Conservation (phyloP, 64 coral and sea anemone genomes). For the Pachyseris speciosa region DNA sequence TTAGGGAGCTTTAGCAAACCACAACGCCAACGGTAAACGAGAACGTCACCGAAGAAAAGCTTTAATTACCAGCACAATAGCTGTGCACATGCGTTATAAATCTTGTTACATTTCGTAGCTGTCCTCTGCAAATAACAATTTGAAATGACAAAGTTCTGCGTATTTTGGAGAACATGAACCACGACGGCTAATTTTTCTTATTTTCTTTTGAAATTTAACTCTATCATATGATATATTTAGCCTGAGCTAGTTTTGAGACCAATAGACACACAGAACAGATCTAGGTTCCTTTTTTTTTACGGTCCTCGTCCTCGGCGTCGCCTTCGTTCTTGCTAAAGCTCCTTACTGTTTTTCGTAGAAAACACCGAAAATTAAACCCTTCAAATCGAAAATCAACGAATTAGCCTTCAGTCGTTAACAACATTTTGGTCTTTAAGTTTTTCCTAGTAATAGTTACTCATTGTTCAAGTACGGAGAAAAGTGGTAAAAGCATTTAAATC, state of each 20-base stretch:
- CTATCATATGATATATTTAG: background rate
- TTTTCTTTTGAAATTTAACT: background rate
- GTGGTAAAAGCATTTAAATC: no score
- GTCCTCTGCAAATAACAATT: slow-evolving; percentile 2
- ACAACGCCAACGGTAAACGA: background rate
- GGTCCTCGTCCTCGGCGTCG: background rate
- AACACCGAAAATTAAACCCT: background rate
- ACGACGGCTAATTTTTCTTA: background rate
- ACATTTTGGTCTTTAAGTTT: background rate
- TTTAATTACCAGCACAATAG: background rate
- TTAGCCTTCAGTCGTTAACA: background rate
- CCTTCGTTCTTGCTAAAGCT: background rate
- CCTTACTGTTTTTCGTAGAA: background rate
- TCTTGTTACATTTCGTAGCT: background rate
- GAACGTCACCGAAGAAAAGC: background rate
- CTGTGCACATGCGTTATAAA: background rate
- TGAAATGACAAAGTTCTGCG: slow-evolving; percentile 3
- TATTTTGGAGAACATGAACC: slow-evolving; percentile 8
- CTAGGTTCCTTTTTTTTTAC: background rate
- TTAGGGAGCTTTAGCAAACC: slow-evolving; percentile 1
- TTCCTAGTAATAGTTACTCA: no score
- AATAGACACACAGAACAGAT: background rate
- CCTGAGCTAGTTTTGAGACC: background rate
- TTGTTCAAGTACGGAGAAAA: no score
- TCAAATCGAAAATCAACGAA: background rate